These are phyloP conservation scores for Montipora foliosa DNA, from an alignment of 64 coral and sea anemone species.

Conservation along the genomic window DNA sequence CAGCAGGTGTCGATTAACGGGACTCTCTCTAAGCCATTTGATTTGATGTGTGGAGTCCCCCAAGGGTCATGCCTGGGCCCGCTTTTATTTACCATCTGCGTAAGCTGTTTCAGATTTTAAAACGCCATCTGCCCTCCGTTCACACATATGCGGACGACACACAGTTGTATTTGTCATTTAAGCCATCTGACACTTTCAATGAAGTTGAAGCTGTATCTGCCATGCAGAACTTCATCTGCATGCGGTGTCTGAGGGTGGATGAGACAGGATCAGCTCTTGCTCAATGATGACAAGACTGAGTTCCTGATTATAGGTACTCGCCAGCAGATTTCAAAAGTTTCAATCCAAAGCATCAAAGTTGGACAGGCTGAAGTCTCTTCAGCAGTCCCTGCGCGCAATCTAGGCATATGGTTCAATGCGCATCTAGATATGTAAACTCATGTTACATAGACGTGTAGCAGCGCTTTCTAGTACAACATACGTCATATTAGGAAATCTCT, in stretches of 20 bases:
- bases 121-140: constrained; percentile 7
- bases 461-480: no score
- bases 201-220: constrained; percentile 8
- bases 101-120: constrained; percentile 23
- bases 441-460: constrained; percentile 15
- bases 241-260: constrained; percentile 51
- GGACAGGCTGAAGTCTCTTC: constrained; percentile 9
- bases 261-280: constrained; percentile 43
- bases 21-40: no score
- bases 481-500: no score
- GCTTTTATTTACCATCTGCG: constrained; percentile 41
- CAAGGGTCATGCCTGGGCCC: not conserved
- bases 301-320: constrained; percentile 54
- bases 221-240: constrained; percentile 33
- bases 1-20: no score
- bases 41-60: no score
- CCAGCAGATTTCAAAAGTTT: constrained; percentile 37
- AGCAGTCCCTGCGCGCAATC: constrained; percentile 36
- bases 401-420: constrained; percentile 66
- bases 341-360: constrained; percentile 7
- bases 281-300: constrained; percentile 83
- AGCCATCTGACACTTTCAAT: not conserved
- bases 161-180: not conserved
- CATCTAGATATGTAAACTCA: constrained; percentile 55
- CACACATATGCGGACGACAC: not conserved